Base-by-base conservation (phyloP, 2,797 vertebrate species). In the Tragopan temminckii region DNA sequence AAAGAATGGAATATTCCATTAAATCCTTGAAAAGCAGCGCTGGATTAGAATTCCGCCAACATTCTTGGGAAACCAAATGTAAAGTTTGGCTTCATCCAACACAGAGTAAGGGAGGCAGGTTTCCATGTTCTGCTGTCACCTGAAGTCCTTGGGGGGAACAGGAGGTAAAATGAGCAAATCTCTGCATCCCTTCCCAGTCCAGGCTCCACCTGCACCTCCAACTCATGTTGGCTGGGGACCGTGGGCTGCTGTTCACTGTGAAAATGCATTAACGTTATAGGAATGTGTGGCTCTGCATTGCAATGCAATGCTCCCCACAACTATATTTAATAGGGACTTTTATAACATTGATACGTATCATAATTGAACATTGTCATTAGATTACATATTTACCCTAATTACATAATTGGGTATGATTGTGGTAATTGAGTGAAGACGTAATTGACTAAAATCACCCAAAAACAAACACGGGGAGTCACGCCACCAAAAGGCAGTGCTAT, bases 381-480 rank as follows among this genome's bases (percentile, higher is more conserved):
- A 71, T 63, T 57, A 69, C 96, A 86, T 96, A 94, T 95, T 94
- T 81, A 92, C 94, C 76, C 96, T 98, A 97, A 98, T 97, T 97
- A 92, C 66, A 23, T 96, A 97, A 98, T 97, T 97, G 97, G 89
- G 91, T 93, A n/a, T 95, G 98, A 98, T 97, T 95, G 92, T 96
- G 95, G 96, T 98, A 97, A 97, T 97, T 96, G 91, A 62, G 59
- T 74, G 89, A 95, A 97, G 97, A 70, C 85, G 13, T 97, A 97
- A 98, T 96, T 94, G 97, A 52, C 79, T 94, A 94, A 97, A 97
- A 97, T 94, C 85, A 84, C 88, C 95, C 74, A 89, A 84, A 97
- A 96, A 97, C 95, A 97, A 96, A 95, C 93, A 97, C 29, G 84
- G 93, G 95, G 94, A 94, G 95, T 42, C 55, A 72, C 58, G 85